Percentiles rank a stretch among this genome's conserved stretches.
These are phyloP conservation scores for Psilanteris sp. DNA, from an alignment of 1,140 invertebrate species.

Conservation along the genomic window DNA sequence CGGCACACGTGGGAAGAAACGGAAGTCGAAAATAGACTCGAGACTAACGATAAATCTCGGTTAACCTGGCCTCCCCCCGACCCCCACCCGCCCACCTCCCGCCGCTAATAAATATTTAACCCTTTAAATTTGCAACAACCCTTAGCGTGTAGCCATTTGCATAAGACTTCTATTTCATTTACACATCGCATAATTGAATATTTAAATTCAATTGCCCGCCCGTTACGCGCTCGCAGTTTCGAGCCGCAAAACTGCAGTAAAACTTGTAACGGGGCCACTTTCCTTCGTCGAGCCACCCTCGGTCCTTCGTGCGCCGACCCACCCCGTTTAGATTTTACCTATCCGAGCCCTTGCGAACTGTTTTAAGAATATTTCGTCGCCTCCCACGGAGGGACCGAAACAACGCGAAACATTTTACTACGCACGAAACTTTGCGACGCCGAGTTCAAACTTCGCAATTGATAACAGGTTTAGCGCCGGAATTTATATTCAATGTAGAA, in stretches of 20 bases:
- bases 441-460: conserved; percentile 39
- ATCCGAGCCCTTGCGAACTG: conserved; percentile 67
- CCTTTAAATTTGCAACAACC: conserved; percentile 81
- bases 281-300: conserved; percentile 71
- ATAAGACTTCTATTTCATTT: conserved; percentile 84
- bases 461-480: conserved; percentile 22
- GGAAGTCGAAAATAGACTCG: conserved; percentile 56
- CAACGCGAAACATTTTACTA: conserved; percentile 41
- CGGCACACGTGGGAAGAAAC: conserved; percentile 25
- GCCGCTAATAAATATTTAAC: conserved; percentile 81
- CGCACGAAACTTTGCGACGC: conserved; percentile 25
- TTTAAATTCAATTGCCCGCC: conserved; percentile 81
- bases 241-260: conserved; percentile 81
- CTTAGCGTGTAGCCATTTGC: conserved; percentile 81
- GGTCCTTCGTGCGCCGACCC: conserved; percentile 41
- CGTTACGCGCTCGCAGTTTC: conserved; percentile 78
- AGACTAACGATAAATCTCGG: conserved; percentile 76
- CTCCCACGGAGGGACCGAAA: conserved; percentile 37
- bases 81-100: too few species aligned
- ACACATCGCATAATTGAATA: conserved; percentile 83
- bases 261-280: conserved; percentile 81
- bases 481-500: too few species aligned
- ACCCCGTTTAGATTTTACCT: conserved; percentile 57
- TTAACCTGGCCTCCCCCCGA: too few species aligned
- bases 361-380: conserved; percentile 71